Base-by-base conservation (phyloP, 2,113 vertebrate genomes). In the Guaruba guarouba region DNA sequence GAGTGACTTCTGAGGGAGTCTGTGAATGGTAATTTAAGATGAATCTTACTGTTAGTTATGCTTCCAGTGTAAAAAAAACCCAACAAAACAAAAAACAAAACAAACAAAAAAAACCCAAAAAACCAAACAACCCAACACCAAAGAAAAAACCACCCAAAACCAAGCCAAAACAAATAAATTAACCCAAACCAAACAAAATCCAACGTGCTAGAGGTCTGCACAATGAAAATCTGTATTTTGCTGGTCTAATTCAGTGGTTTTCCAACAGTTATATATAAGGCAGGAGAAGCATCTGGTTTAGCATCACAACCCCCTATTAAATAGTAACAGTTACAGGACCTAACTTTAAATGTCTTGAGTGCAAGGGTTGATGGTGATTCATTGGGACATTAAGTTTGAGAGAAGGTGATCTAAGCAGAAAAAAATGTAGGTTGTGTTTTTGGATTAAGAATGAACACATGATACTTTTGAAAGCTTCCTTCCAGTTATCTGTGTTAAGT, bases 361-460 rank as follows among this genome's bases (percentile, higher is more conserved):
- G 71, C 59, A 69, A 81, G 80, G 46, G 35, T 93, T 88, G 82
- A 39, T 8, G 2, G 25, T 82, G 78, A 27, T 82, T 93, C 80
- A 19, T 10, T 64, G 73, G 83, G 51, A 61, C 83, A 64, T 92
- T 74, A 90, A 67, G 51, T n/a, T 49, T 67, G 31, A 75, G 39
- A n/a, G 66, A 52, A 86, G 84, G 69, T 96, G 95, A 95, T 82
- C 55, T 95, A 87, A 96, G 78, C 66, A 67, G 63, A 29, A 74
- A 92, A 84, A 85, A 93, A 92, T 76, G 91, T 41, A 55, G 66
- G 52, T 84, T 93, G 73, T 7, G 0, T 92, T 94, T 92, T 93
- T 89, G 37, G 61, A 49, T 75, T 82, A 33, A 77, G 88, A 25
- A 49, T 80, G 51, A 90, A 7, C 63, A 35, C 33, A 18, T 39